Percentiles rank a stretch among this genome's conserved stretches.
phyloP scores from a whole-genome alignment of 2,888 invertebrate species.

The Calliopum simillimum region DNA sequence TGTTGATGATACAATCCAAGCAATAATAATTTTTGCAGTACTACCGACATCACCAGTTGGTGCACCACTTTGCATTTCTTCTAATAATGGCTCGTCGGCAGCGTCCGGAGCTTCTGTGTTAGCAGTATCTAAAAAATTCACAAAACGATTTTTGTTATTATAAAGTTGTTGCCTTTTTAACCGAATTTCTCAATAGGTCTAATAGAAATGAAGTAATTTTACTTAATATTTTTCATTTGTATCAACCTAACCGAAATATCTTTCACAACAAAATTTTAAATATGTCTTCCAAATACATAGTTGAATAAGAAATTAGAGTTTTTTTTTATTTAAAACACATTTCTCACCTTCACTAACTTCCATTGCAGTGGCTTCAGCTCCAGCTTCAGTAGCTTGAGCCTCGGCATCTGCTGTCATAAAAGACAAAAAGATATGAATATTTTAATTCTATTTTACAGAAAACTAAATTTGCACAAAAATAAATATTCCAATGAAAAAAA shows the following conservation, averaged over 20 bases:
- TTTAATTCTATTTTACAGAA: too few species aligned
- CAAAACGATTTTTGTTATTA: not conserved
- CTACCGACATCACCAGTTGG: conserved; percentile 59
- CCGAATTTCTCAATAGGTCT: too few species aligned
- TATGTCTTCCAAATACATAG: not conserved
- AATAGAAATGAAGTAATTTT: too few species aligned
- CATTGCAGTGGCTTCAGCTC: conserved; percentile 49
- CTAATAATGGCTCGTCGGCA: conserved; percentile 60
- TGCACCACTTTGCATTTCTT: conserved; percentile 64
- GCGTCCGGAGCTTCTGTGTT: conserved; percentile 33
- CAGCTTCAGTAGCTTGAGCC: conserved; percentile 58
- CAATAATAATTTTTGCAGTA: conserved; percentile 61
- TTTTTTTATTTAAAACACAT: not conserved
- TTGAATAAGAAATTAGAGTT: conserved; percentile 11
- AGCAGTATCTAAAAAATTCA: conserved; percentile 3
- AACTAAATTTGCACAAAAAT: conserved; percentile 23
- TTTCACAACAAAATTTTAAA: not conserved
- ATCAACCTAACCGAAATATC: too few species aligned
- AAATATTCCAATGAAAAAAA: conserved; percentile 36
- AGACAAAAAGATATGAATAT: conserved; percentile 39
- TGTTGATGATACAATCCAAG: conserved; percentile 58
- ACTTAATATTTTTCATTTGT: too few species aligned
- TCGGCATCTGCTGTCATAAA: conserved; percentile 50
- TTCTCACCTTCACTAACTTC: conserved; percentile 54
- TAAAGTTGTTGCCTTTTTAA: not conserved